These are phyloP conservation scores for Bos indicus DNA, from an alignment of 2,113 vertebrate species.

Conservation along the genomic window DNA sequence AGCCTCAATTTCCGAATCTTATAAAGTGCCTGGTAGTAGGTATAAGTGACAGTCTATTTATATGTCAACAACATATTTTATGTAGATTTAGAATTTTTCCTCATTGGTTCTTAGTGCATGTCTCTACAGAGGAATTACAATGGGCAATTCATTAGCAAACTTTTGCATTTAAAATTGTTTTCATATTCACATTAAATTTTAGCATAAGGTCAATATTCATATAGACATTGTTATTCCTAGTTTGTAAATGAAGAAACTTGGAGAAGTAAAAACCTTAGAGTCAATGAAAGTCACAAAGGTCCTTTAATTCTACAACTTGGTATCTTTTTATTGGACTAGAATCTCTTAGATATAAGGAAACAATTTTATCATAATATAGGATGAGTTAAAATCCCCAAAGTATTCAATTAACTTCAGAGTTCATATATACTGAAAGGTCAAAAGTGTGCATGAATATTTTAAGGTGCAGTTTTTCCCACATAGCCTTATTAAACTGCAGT, in stretches of 20 bases:
- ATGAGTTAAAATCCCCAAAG: neutral
- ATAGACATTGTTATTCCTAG: neutral
- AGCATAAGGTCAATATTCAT: neutral
- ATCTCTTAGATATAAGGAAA: constrained; percentile 3
- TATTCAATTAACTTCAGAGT: neutral
- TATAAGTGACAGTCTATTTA: neutral
- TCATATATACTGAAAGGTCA: neutral
- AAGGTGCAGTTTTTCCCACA: neutral
- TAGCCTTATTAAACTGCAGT: neutral
- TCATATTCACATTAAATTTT: neutral
- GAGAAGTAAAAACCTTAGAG: neutral
- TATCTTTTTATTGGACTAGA: neutral
- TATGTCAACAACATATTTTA: neutral
- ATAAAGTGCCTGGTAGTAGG: neutral
- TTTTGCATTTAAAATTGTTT: neutral
- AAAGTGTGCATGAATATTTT: constrained; percentile 10
- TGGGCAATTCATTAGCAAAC: neutral
- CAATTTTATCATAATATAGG: neutral
- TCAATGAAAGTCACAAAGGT: neutral
- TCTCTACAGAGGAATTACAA: neutral
- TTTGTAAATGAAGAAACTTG: constrained; percentile 6
- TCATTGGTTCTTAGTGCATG: neutral
- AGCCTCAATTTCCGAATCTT: neutral
- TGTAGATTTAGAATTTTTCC: neutral
- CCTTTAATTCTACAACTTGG: neutral